A percentile compares a stretch with the other conserved stretches of the same genome.
Conservation (phyloP, 2,888 invertebrate genomes). For the Campoplex capitator region DNA sequence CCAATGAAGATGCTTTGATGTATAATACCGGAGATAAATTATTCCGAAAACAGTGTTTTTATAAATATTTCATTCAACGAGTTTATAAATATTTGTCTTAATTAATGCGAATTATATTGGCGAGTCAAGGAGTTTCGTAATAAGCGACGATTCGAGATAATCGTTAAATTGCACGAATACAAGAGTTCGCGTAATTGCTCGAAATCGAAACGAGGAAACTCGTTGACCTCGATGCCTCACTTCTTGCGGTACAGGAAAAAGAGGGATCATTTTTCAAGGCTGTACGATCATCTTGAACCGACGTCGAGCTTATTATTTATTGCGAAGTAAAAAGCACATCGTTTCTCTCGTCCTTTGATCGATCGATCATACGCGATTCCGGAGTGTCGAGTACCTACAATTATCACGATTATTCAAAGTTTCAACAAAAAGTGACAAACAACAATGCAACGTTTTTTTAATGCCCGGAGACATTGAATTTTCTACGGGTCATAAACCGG, state of each 20-base stretch:
- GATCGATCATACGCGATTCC: neutral
- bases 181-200: slow-evolving; percentile 38
- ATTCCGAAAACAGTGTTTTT: neutral
- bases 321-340: neutral
- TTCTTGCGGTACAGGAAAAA: slow-evolving; percentile 31
- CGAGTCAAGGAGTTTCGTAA: slow-evolving; percentile 30
- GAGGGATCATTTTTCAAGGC: slow-evolving; percentile 42
- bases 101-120: neutral
- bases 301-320: slow-evolving; percentile 1
- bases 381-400: neutral
- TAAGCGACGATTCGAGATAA: slow-evolving; percentile 11
- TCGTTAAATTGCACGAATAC: neutral
- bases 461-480: neutral
- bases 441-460: neutral
- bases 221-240: slow-evolving; percentile 40
- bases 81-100: slow-evolving; percentile 5
- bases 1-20: neutral
- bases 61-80: neutral
- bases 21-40: neutral
- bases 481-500: neutral
- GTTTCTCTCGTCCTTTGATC: neutral
- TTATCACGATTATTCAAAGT: neutral
- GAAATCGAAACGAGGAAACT: slow-evolving; percentile 50
- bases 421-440: neutral
- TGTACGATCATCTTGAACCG: neutral